Conservation (phyloP, 2,797 vertebrate genomes). For the Onychomys arenicola region DNA sequence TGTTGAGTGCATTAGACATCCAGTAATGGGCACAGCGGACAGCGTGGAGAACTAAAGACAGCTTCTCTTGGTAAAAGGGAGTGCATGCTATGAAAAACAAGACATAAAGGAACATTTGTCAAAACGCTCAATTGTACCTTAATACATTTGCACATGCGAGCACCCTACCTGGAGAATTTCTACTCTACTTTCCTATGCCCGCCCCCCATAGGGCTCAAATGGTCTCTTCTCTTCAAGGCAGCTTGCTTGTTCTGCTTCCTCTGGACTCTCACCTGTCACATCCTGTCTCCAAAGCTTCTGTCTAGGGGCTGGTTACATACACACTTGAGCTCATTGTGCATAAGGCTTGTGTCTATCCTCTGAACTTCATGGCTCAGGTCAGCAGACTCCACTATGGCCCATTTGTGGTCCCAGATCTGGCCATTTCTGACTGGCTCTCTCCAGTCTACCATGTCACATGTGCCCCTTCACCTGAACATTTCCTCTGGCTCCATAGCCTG, state of each 20-base stretch:
- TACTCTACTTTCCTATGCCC: conserved; percentile 14
- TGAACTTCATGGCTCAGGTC: background rate
- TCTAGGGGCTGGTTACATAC: background rate
- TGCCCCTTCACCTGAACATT: background rate
- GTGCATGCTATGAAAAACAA: conserved; percentile 71
- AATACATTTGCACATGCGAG: conserved; percentile 21
- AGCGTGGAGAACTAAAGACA: conserved; percentile 62
- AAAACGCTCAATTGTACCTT: conserved; percentile 61
- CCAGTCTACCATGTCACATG: background rate
- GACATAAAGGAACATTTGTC: conserved; percentile 68
- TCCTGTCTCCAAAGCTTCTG: background rate
- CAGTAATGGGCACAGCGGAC: conserved; percentile 73
- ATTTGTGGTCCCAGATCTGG: background rate
- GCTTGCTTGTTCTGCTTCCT: background rate
- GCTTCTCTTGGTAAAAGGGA: conserved; percentile 60
- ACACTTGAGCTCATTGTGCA: background rate
- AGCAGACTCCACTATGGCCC: background rate
- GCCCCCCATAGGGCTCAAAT: background rate
- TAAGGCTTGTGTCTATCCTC: background rate
- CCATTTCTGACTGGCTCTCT: background rate
- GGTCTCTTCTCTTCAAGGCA: conserved; percentile 7
- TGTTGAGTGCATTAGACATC: conserved; percentile 78
- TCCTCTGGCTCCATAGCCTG: background rate
- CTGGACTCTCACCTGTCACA: background rate
- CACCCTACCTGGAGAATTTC: conserved; percentile 13